Conservation (phyloP, 2,797 vertebrate species). For the Cyprinella venusta region DNA sequence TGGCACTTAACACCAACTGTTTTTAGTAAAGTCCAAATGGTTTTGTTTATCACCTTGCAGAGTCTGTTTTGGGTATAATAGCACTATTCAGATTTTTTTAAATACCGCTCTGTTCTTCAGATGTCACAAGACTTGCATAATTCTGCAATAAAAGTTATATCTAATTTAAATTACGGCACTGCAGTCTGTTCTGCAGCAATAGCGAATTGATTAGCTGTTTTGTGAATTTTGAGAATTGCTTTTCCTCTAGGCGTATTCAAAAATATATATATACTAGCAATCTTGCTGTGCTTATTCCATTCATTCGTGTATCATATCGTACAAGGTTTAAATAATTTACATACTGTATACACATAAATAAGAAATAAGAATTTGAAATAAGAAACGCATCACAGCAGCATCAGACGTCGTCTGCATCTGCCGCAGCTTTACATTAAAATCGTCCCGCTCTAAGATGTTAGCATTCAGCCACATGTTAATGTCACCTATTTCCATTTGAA, state of each 20-base stretch:
- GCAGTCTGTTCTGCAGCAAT: conserved; percentile 17
- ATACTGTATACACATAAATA: no score
- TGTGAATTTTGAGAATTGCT: neutral
- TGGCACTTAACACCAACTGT: neutral
- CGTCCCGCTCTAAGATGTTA: neutral
- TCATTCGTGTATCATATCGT: no score
- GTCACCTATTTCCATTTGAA: conserved; percentile 55
- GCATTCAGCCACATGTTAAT: conserved; percentile 46
- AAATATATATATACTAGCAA: no score
- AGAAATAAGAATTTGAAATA: no score
- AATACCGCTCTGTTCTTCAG: neutral
- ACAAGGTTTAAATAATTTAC: no score
- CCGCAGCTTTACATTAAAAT: conserved; percentile 26
- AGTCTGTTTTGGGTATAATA: neutral
- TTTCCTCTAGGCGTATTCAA: neutral
- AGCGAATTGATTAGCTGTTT: no score
- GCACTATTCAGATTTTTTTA: neutral
- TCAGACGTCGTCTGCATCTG: neutral
- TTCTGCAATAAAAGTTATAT: conserved; percentile 19
- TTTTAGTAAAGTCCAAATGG: neutral
- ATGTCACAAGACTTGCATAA: neutral
- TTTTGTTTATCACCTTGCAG: neutral
- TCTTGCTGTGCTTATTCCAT: no score
- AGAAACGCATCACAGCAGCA: neutral
- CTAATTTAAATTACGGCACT: neutral